Evolutionary conservation across 2,888 invertebrate genomes (phyloP).

Genomic region (Lasioglossum marginatum): DNA sequence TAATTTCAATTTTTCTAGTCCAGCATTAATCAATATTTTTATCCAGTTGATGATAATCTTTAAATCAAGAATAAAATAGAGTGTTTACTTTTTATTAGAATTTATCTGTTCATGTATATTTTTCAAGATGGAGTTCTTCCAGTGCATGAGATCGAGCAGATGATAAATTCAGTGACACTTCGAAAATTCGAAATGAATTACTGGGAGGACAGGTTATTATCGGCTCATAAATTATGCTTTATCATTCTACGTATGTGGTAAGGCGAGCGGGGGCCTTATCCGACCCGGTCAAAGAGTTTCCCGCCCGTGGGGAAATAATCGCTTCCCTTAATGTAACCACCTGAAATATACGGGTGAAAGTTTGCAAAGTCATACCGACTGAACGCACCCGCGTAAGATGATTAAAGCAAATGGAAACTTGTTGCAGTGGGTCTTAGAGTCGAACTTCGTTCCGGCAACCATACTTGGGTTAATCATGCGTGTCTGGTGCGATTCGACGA

Average conservation of each 20-base stretch:
- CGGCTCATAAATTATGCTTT: neutral
- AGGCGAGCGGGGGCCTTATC: constrained; percentile 25
- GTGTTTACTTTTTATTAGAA: neutral
- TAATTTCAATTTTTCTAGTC: no score
- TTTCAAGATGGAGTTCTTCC: neutral
- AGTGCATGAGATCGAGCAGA: neutral
- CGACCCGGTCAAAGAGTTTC: constrained; percentile 31
- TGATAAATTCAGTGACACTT: neutral
- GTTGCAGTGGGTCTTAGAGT: constrained; percentile 65
- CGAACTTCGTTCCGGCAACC: constrained; percentile 46
- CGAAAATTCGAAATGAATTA: neutral
- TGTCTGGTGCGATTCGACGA: constrained; percentile 46
- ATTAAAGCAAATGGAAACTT: constrained; percentile 71
- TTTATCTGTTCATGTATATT: neutral
- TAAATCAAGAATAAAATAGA: neutral
- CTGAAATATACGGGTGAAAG: constrained; percentile 61
- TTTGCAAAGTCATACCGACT: constrained; percentile 52
- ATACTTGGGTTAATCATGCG: constrained; percentile 42
- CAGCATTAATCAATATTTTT: no score
- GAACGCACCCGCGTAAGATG: constrained; percentile 64
- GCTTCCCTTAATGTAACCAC: constrained; percentile 51
- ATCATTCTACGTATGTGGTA: neutral
- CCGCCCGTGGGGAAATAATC: constrained; percentile 59
- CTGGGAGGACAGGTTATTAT: neutral
- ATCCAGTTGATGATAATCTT: no score